These are phyloP conservation scores for Phylloscopus whistleri DNA, from an alignment of 2,113 vertebrate species.

Conservation along the genomic window DNA sequence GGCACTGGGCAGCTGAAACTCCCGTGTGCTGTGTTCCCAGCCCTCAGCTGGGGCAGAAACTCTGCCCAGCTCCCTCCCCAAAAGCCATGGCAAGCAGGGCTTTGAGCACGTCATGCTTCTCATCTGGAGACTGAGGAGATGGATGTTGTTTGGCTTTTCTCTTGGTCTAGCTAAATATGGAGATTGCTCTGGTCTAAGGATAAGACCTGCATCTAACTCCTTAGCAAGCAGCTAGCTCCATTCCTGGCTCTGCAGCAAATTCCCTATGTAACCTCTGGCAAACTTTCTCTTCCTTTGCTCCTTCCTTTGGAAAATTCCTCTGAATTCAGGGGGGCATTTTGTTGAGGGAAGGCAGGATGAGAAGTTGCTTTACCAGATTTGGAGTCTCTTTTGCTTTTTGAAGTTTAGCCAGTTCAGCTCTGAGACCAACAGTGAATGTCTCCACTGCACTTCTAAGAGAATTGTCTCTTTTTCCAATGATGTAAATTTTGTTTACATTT, in stretches of 20 bases:
- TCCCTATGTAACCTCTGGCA: slow-evolving; percentile 57
- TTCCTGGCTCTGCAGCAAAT: slow-evolving; percentile 46
- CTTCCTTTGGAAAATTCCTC: slow-evolving; percentile 58
- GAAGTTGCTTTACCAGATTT: slow-evolving; percentile 31
- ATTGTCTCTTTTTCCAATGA: slow-evolving; percentile 27
- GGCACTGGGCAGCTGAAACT: background rate
- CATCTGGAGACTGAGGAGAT: background rate
- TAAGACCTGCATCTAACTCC: slow-evolving; percentile 4
- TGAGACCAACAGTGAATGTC: background rate
- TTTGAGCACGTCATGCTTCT: background rate
- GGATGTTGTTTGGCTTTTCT: background rate
- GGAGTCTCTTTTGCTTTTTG: slow-evolving; percentile 20
- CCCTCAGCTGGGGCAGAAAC: background rate
- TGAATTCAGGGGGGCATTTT: slow-evolving; percentile 51
- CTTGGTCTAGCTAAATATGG: background rate
- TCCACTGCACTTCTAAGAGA: slow-evolving; percentile 12
- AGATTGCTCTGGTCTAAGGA: background rate
- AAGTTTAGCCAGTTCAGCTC: slow-evolving; percentile 13
- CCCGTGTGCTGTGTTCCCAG: background rate
- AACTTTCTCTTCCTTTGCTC: slow-evolving; percentile 40
- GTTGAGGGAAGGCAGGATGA: slow-evolving; percentile 32
- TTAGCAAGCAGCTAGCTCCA: background rate
- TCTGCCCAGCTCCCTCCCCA: background rate
- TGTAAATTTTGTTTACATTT: slow-evolving; percentile 54
- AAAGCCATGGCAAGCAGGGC: background rate